Evolutionary conservation across 2,888 invertebrate species (phyloP), one percentile per base, ranked within the genome.

Genomic region (Podabrus alpinus): DNA sequence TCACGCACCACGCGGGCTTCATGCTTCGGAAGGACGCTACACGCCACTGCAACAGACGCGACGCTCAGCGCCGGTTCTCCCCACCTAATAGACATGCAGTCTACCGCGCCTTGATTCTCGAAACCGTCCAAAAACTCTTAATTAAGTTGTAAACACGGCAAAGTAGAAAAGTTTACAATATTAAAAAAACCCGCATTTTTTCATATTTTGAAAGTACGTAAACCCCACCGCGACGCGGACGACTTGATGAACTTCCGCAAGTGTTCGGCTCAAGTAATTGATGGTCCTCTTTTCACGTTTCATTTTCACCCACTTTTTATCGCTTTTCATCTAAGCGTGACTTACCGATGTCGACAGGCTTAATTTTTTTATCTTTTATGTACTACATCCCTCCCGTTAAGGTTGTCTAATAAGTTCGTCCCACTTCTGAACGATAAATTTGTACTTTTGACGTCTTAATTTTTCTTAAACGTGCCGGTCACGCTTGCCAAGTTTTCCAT

Each of bases 31-130:
- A 78, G 82, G 83, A 84, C 84, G 82, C 84, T 76, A 81, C 80
- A 83, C 84, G 84, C 84, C 84, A 85, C 85, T 86, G 84, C 72
- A 73, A 75, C 71, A 77, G 79, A 68, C 78, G 80, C 79, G 80
- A 77, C 79, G 78, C 72, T 73, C 69, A 74, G 73, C 80, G 78
- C 68, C 79, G 76, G 45, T 78, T 73, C 66, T 77, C 79, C 79
- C 80, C 74, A 74, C 79, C 76, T 71, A 60, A 75, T 76, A 79
- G 78, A 78, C 79, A 78, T 78, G 77, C 79, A 78, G 78, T 79
- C 79, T 79, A 77, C 76, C 74, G 75, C 75, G 72, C 71, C 71
- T 77, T 69, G 66, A 59, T 66, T 76, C 77, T 67, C 62, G 11
- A 19, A 64, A 64, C 19, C 10, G 61, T 45, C n/a, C 45, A 45